These are phyloP conservation scores for Odontocolon sp. DNA, from an alignment of 2,888 invertebrate species.

Conservation along the genomic window DNA sequence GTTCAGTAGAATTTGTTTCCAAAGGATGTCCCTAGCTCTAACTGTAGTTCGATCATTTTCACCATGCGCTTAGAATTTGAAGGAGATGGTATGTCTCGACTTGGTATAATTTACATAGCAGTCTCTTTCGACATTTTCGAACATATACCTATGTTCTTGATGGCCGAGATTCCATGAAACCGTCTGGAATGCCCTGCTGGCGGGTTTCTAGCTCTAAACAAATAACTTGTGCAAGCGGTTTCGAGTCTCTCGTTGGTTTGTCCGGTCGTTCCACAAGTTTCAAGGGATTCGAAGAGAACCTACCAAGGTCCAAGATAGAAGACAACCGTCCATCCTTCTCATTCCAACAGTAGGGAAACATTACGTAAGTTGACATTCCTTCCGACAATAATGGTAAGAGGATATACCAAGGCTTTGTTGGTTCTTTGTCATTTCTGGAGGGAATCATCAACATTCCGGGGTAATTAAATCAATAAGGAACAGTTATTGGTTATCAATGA, in stretches of 20 bases:
- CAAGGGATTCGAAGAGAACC: background rate
- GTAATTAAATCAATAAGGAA: too few relatives aligned
- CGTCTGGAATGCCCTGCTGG: constrained; percentile 39
- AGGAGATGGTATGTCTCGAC: background rate
- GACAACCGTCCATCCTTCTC: background rate
- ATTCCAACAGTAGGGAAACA: background rate
- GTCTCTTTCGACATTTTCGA: constrained; percentile 22
- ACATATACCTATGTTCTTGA: background rate
- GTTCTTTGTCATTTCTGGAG: constrained; percentile 15
- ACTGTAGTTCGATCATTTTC: too few relatives aligned
- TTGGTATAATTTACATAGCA: constrained; percentile 35
- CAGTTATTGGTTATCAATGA: too few relatives aligned
- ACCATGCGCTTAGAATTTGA: background rate
- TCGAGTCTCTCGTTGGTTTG: constrained; percentile 18
- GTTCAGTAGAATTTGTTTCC: too few relatives aligned
- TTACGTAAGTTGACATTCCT: constrained; percentile 35
- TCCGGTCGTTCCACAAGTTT: constrained; percentile 23
- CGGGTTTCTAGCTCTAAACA: constrained; percentile 52
- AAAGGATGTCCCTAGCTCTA: too few relatives aligned
- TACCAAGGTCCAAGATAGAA: background rate
- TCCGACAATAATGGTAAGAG: constrained; percentile 14
- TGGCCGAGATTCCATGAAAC: constrained; percentile 51
- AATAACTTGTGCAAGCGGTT: constrained; percentile 54
- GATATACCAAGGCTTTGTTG: background rate
- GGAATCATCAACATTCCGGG: too few relatives aligned